Evolutionary conservation across 2,888 invertebrate genomes (phyloP).

Genomic region (Polietes domitor): DNA sequence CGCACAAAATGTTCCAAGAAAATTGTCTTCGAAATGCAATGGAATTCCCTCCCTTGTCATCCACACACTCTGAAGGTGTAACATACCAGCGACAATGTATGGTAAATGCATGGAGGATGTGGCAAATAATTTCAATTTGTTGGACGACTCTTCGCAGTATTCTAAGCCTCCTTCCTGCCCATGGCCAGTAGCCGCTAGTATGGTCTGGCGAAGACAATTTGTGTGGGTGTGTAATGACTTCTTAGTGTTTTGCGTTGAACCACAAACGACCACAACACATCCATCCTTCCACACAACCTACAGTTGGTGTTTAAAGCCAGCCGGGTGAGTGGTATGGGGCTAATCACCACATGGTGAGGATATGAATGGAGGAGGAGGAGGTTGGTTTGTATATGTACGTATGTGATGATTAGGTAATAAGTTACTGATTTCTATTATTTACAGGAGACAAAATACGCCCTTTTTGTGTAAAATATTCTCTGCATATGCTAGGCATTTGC

Average conservation of each 20-base stretch:
- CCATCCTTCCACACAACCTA: not conserved
- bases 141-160: not conserved
- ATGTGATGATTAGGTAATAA: constrained; percentile 65
- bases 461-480: constrained; percentile 19
- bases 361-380: not conserved
- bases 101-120: not conserved
- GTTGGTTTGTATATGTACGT: not conserved
- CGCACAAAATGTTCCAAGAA: not conserved
- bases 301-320: no score
- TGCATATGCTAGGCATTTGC: not conserved
- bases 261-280: constrained; percentile 48
- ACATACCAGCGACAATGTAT: not conserved
- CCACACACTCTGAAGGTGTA: no score
- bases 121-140: constrained; percentile 28
- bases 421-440: constrained; percentile 63
- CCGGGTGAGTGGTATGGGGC: not conserved
- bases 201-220: not conserved
- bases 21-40: not conserved
- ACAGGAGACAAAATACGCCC: constrained; percentile 42
- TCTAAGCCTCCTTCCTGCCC: not conserved
- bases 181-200: not conserved
- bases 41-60: not conserved
- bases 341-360: no score
- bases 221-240: constrained; percentile 53
- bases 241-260: constrained; percentile 53